phyloP scores from a whole-genome alignment of 2,888 invertebrate genomes.

The Leucophenga montana region DNA sequence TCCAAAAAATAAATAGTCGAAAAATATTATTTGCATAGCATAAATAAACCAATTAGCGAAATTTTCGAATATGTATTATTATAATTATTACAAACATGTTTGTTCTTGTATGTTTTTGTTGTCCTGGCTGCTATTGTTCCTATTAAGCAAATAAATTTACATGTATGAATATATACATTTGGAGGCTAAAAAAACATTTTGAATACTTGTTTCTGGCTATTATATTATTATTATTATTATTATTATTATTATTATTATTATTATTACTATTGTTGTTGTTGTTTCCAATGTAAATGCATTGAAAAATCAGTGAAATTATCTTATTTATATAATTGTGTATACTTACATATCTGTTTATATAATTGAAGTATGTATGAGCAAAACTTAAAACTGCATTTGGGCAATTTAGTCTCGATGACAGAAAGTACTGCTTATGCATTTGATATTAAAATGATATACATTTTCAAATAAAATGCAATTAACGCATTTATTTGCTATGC shows the following conservation, averaged over 20 bases:
- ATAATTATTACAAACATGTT: conserved; percentile 12
- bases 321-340: too few species aligned
- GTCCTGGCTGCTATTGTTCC: not conserved
- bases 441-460: too few species aligned
- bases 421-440: too few species aligned
- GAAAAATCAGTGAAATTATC: too few species aligned
- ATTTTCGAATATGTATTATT: conserved; percentile 1
- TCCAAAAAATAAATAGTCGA: not conserved
- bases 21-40: conserved; percentile 8
- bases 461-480: too few species aligned
- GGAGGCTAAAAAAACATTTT: too few species aligned
- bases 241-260: not conserved
- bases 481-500: too few species aligned
- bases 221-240: not conserved
- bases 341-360: too few species aligned
- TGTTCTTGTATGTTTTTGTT: conserved; percentile 6
- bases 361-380: too few species aligned
- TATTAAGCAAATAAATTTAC: too few species aligned
- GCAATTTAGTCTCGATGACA: too few species aligned
- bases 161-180: not conserved
- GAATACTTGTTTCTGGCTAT: not conserved
- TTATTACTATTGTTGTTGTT: not conserved
- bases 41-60: conserved; percentile 17
- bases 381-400: too few species aligned
- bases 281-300: not conserved